phyloP scores from a whole-genome alignment of 2,888 invertebrate species.

The Athrips mouffetella region DNA sequence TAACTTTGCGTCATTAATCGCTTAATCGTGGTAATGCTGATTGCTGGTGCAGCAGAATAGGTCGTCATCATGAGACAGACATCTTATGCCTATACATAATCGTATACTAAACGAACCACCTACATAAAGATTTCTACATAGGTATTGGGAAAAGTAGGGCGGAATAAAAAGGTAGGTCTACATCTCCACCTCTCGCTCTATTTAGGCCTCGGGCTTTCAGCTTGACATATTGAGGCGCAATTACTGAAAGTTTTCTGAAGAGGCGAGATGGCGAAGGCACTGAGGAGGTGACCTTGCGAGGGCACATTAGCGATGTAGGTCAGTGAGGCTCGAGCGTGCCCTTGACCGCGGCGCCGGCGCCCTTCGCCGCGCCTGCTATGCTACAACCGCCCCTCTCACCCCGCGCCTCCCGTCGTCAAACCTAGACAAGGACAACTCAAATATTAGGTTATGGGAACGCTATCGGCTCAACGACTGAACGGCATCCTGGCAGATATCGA shows the following conservation, averaged over 20 bases:
- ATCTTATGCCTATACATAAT: no score
- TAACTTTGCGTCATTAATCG: no score
- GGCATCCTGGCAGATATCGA: no score
- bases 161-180: not conserved
- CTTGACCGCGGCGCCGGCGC: constrained; percentile 69
- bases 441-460: not conserved
- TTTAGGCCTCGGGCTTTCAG: constrained; percentile 1
- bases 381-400: constrained; percentile 40
- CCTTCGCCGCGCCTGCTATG: constrained; percentile 27
- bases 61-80: no score
- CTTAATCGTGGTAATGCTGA: no score
- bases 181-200: not conserved
- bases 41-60: no score
- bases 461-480: no score
- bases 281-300: constrained; percentile 47
- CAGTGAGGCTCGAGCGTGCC: constrained; percentile 58
- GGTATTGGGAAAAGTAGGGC: not conserved
- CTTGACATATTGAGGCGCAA: constrained; percentile 12
- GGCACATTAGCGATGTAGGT: constrained; percentile 66
- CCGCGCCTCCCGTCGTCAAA: constrained; percentile 49
- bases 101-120: no score
- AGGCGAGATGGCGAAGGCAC: constrained; percentile 25
- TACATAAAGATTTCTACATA: no score
- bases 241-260: constrained; percentile 7
- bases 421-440: constrained; percentile 47